A percentile compares a stretch with the other conserved stretches of the same genome.
These are phyloP conservation scores for Physeter macrocephalus DNA, from an alignment of 2,113 vertebrate species.

Conservation along the genomic window DNA sequence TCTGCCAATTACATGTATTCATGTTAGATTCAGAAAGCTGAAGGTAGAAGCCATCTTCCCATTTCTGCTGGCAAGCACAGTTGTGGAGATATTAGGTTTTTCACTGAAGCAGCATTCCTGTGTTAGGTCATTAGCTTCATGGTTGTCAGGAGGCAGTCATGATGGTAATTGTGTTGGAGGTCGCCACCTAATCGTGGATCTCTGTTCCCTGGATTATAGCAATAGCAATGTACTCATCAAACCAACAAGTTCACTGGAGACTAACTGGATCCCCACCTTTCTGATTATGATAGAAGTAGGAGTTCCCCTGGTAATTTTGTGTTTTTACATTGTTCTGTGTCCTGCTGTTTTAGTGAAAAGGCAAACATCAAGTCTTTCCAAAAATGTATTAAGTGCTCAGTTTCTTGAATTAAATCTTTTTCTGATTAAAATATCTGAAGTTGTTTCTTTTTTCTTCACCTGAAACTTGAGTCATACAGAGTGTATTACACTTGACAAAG, in stretches of 20 bases:
- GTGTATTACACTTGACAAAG: background rate
- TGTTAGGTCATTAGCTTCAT: background rate
- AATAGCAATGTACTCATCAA: background rate
- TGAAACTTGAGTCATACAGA: background rate
- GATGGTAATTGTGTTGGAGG: background rate
- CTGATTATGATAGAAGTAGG: background rate
- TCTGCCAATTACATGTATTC: background rate
- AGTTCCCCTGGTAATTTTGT: background rate
- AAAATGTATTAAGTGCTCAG: background rate
- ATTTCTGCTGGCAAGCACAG: background rate
- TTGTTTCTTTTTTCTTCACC: background rate
- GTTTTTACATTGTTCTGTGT: background rate
- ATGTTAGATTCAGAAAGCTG: background rate
- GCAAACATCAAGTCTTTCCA: background rate
- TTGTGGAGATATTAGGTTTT: background rate
- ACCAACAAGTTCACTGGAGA: background rate
- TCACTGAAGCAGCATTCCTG: background rate
- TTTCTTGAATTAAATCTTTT: background rate
- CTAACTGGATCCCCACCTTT: background rate
- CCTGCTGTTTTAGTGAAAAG: background rate
- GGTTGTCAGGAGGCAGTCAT: background rate
- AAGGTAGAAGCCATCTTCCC: background rate
- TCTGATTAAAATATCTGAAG: background rate
- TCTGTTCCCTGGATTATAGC: background rate
- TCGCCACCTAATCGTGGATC: background rate